A percentile compares a stretch with the other conserved stretches of the same genome.
These are phyloP conservation scores for Melinopterus prodromus DNA, from an alignment of 2,888 invertebrate species.

Conservation along the genomic window DNA sequence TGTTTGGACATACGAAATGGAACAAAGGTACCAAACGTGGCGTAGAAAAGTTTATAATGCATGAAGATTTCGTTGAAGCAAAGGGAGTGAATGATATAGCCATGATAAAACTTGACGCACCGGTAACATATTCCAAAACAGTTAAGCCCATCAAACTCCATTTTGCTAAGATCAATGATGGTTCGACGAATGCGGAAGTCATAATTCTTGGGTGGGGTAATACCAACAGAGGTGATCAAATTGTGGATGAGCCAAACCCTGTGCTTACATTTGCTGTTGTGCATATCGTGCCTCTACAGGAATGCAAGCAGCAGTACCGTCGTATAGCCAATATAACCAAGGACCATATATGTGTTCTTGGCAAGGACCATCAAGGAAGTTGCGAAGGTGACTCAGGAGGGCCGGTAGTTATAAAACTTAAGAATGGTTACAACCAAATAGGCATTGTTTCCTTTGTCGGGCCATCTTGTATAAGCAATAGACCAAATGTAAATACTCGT, in stretches of 20 bases:
- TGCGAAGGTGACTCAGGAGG: constrained; percentile 31
- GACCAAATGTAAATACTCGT: constrained; percentile 10
- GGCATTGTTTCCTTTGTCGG: constrained; percentile 16
- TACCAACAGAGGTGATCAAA: neutral
- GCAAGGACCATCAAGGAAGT: neutral
- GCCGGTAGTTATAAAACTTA: constrained; percentile 18
- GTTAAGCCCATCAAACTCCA: too few relatives aligned
- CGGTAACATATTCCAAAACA: too few relatives aligned
- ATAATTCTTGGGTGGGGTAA: neutral
- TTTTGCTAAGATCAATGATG: too few relatives aligned
- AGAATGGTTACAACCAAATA: too few relatives aligned
- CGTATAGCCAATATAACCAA: neutral
- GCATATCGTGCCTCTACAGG: neutral
- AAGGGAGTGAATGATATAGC: too few relatives aligned
- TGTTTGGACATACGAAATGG: neutral
- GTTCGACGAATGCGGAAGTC: too few relatives aligned
- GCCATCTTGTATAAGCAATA: neutral
- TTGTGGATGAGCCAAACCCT: too few relatives aligned
- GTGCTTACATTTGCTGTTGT: constrained; percentile 6
- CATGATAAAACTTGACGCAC: too few relatives aligned
- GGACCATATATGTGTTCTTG: constrained; percentile 16
- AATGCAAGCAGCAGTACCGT: neutral
- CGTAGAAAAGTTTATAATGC: too few relatives aligned
- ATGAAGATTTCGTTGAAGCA: too few relatives aligned
- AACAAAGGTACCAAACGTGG: neutral